Evolutionary conservation across 2,888 invertebrate species (phyloP).

Genomic region (Lacanobia oleracea): DNA sequence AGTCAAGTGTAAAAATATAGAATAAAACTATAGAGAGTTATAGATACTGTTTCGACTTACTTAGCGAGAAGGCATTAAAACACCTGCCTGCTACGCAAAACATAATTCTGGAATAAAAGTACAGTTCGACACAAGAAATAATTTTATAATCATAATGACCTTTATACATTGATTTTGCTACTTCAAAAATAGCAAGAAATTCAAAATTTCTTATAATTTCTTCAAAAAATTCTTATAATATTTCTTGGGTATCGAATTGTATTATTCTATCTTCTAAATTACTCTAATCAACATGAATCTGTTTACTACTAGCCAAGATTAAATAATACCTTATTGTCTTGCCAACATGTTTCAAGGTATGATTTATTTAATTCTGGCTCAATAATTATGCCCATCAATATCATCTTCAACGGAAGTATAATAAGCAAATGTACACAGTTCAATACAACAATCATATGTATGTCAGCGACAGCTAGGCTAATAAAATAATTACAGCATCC

Average conservation of each 20-base stretch:
- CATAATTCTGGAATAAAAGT: conserved; percentile 54
- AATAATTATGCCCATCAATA: conserved; percentile 61
- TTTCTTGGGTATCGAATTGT: conserved; percentile 60
- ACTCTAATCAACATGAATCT: conserved; percentile 60
- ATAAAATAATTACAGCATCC: conserved; percentile 78
- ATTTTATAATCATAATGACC: background rate
- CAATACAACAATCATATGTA: conserved; percentile 67
- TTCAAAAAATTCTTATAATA: conserved; percentile 27
- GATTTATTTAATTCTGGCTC: conserved; percentile 71
- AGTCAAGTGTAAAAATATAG: conserved; percentile 32
- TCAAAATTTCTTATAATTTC: conserved; percentile 40
- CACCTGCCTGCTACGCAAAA: conserved; percentile 56
- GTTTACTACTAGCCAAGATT: conserved; percentile 66
- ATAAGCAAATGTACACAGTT: conserved; percentile 70
- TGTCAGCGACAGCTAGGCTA: conserved; percentile 76
- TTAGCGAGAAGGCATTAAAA: conserved; percentile 52
- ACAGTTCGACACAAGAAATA: conserved; percentile 61
- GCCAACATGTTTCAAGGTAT: conserved; percentile 64
- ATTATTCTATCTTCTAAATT: conserved; percentile 51
- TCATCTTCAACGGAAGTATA: conserved; percentile 65
- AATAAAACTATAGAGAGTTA: conserved; percentile 24
- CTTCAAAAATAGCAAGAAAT: background rate
- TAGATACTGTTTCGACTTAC: conserved; percentile 52
- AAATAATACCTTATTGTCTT: conserved; percentile 65
- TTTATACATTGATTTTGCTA: background rate